Evolutionary conservation across 1,140 invertebrate genomes (phyloP).

Genomic region (Nilaparvata lugens): DNA sequence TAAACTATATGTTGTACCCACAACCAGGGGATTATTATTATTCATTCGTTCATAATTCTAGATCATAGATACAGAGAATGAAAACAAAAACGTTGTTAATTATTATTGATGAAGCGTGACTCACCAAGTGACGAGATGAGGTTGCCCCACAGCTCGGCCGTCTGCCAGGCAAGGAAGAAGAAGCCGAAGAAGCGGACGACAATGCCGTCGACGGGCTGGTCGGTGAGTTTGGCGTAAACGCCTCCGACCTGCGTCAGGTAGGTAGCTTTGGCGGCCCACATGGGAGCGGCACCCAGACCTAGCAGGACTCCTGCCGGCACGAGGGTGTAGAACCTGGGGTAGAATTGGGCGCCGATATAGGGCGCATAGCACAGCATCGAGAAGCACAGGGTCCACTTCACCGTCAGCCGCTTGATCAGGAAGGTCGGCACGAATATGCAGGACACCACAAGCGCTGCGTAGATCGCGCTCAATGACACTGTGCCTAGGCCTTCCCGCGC

Average conservation of each 20-base stretch:
- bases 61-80: too few species aligned
- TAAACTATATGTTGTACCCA: too few species aligned
- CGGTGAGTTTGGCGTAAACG: conserved; percentile 78
- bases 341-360: conserved; percentile 90
- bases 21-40: too few species aligned
- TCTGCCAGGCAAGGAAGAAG: conserved; percentile 96
- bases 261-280: conserved; percentile 94
- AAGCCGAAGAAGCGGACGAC: conserved; percentile 94
- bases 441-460: conserved; percentile 79
- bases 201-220: conserved; percentile 78
- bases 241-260: conserved; percentile 89
- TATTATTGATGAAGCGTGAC: conserved; percentile 24
- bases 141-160: conserved; percentile 91
- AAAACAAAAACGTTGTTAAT: too few species aligned
- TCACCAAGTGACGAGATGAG: conserved; percentile 88
- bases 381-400: conserved; percentile 88
- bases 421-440: conserved; percentile 89
- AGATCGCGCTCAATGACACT: conserved; percentile 75
- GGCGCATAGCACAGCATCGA: conserved; percentile 88
- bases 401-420: conserved; percentile 79
- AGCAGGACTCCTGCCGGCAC: conserved; percentile 82
- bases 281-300: conserved; percentile 87
- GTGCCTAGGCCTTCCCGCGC: conserved; percentile 73
- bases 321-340: conserved; percentile 79
- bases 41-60: too few species aligned